Base-by-base conservation (phyloP, 1,140 invertebrate genomes). In the Acarapis woodi region DNA sequence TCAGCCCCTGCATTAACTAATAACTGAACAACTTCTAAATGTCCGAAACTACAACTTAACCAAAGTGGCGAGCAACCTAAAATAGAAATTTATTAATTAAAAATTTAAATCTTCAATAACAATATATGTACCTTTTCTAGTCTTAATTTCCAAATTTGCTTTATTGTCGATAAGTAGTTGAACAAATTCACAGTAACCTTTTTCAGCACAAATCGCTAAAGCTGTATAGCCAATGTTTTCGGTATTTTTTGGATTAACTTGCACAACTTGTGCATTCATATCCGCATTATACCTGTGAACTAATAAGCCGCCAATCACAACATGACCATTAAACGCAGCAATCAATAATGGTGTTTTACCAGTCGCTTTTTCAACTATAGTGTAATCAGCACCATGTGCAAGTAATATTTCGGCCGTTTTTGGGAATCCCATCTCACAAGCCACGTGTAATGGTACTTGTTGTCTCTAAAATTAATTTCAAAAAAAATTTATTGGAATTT, bases 111-210 rank as follows among this genome's bases (percentile, higher is more conserved):
- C n/a, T n/a, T n/a, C n/a, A n/a, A n/a, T n/a, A n/a, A n/a, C n/a
- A n/a, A n/a, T n/a, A n/a, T n/a, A n/a, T n/a, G n/a, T 94, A 35
- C 90, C 90, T 61, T 99, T 99, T 53, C 97, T 99, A 57, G 97
- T 99, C 48, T 93, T 90, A 1, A 93, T 82, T 59, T 94, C 85
- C 4, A 96, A 78, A 43, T 73, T 69, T 22, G 85, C 85, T 38
- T 68, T 66, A 37, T 74, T 68, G 42, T 46, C 37, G 18, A 55
- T 42, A 6, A 56, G 42, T 28, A 68, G 48, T 56, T 93, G 80
- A 10, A 96, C 87, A 60, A 96, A 97, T 56, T 82, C 68, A 48
- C 75, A 75, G 58, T 99, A 88, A 0, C 93, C 93, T 55, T 97
- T 99, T 51, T 99, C 93, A 26, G 90, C 88, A 40, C 88, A 87